Evolutionary conservation across 2,113 vertebrate species (phyloP).

Genomic region (cat (Felis catus)): F.catus_Fca126_mat1.0 CM031419.1:170564501-170565000

Average conservation of each 20-base stretch:
- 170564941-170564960: conserved; percentile 1
- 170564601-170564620: too few relatives aligned
- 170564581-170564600: too few relatives aligned
- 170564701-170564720: too few relatives aligned
- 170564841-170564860: background rate
- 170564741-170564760: too few relatives aligned
- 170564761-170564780: background rate
- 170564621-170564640: too few relatives aligned
- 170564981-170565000: background rate
- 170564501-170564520: too few relatives aligned
- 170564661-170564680: too few relatives aligned
- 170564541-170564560: background rate
- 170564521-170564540: too few relatives aligned
- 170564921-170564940: conserved; percentile 4
- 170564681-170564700: too few relatives aligned
- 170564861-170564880: background rate
- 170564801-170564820: background rate
- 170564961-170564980: background rate
- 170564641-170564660: too few relatives aligned
- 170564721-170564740: too few relatives aligned
- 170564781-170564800: background rate
- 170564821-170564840: background rate
- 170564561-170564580: too few relatives aligned
- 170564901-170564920: background rate
- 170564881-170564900: background rate